Evolutionary conservation across 2,797 vertebrate genomes (phyloP).

Genomic region (Astyanax mexicanus): DNA sequence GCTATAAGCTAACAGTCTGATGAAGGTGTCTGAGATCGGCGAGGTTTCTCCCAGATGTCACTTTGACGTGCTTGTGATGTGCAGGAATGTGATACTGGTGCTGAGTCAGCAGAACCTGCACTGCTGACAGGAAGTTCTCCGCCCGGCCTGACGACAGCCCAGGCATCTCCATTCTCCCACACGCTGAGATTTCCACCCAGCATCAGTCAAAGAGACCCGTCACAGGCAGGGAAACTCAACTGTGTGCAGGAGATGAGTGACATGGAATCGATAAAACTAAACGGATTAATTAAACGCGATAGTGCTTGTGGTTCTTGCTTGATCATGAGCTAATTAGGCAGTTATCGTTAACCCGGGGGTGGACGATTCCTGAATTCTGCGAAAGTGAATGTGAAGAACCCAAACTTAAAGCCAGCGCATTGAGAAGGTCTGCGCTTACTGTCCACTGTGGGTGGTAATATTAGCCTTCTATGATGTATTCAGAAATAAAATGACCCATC

Average conservation of each 20-base stretch:
- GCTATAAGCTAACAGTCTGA: too few species aligned
- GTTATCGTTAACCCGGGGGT: background rate
- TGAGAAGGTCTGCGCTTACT: too few species aligned
- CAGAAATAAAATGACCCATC: too few species aligned
- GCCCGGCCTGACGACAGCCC: constrained; percentile 16
- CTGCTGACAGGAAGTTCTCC: constrained; percentile 28
- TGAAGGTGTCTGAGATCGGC: background rate
- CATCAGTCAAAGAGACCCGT: background rate
- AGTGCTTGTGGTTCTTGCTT: background rate
- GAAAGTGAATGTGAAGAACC: background rate
- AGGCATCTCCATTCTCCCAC: constrained; percentile 4
- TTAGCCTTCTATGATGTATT: too few species aligned
- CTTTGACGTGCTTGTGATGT: background rate
- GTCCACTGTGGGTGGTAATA: too few species aligned
- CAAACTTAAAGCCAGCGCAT: too few species aligned
- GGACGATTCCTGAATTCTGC: background rate
- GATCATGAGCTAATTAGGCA: background rate
- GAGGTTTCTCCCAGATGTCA: background rate
- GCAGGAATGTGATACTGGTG: constrained; percentile 1
- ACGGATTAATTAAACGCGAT: background rate
- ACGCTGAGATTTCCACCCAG: background rate
- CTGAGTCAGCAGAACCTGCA: constrained; percentile 22
- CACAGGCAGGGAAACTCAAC: background rate
- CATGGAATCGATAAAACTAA: background rate
- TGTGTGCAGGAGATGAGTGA: background rate